Evolutionary conservation across 2,888 invertebrate genomes (phyloP).

Genomic region (Eremobia ochroleuca): DNA sequence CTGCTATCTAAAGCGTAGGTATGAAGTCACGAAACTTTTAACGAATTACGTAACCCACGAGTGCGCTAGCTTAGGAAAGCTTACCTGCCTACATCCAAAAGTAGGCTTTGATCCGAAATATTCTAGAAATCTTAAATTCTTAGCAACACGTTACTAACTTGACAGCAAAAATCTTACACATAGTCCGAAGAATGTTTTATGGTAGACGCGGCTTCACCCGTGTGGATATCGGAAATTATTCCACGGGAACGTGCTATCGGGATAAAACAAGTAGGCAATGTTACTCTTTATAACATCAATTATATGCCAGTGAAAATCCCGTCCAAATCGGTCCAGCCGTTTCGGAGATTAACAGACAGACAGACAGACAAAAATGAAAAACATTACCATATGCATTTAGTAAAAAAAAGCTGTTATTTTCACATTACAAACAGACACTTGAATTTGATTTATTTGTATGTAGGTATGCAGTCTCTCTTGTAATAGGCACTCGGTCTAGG

Average conservation of each 20-base stretch:
- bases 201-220: not conserved
- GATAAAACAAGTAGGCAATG: too few relatives aligned
- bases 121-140: not conserved
- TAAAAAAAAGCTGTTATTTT: too few relatives aligned
- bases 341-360: too few relatives aligned
- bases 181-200: not conserved
- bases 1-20: constrained; percentile 19
- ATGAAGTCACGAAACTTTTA: constrained; percentile 37
- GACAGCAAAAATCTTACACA: not conserved
- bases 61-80: constrained; percentile 1
- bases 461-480: not conserved
- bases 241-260: too few relatives aligned
- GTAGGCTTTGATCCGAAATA: not conserved
- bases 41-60: constrained; percentile 26
- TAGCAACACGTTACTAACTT: not conserved
- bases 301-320: too few relatives aligned
- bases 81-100: not conserved
- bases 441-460: too few relatives aligned
- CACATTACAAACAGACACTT: too few relatives aligned
- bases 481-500: not conserved
- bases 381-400: too few relatives aligned
- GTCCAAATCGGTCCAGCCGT: too few relatives aligned
- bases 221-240: too few relatives aligned
- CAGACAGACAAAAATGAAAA: too few relatives aligned
- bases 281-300: too few relatives aligned